Base-by-base conservation (phyloP, 2,113 vertebrate species). In the Typhlomys cinereus region DNA sequence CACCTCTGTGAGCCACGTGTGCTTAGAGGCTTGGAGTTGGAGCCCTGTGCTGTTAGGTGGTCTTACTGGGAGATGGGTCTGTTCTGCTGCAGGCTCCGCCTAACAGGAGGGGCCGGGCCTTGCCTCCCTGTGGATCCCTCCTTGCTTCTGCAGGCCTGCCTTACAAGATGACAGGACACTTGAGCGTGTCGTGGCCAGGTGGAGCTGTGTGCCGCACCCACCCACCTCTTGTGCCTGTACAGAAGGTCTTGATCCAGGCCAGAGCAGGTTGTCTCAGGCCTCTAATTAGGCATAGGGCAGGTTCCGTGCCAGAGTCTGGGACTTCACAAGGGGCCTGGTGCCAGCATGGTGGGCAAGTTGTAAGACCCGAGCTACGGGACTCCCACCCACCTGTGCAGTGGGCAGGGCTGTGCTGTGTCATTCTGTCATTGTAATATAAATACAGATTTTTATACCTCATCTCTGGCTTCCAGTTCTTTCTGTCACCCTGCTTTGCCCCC, bases 391-490 rank as follows among this genome's bases (percentile, higher is more conserved):
- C 87, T 88, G 89, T 97, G 97, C 87, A 88, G 97, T 90, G 93
- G 97, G 73, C 98, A 97, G 97, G 97, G 97, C 98, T 98, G 98
- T 98, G 98, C 98, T 97, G 96, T 97, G 96, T 97, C 97, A 93
- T 98, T 97, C 97, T 98, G 98, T 98, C 95, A 76, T 98, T 99
- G 98, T 98, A 98, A 98, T 97, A 99, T 98, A 99, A 99, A 98
- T 98, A 98, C 95, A 97, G 97, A 97, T 98, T 99, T 99, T 99
- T 99, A 98, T 99, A 99, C 97, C 98, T 97, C 97, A 88, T 6
- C 20, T 93, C 82, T 95, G 79, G 90, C 82, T 94, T 96, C 95
- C 11, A 13, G 85, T 94, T 87, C 1, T 57, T 95, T 86, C 50
- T 34, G 31, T 89, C 7, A 8, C 81, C 0, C 0, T 80, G 62